Evolutionary conservation across 2,888 invertebrate genomes (phyloP), one percentile per base, ranked within the genome.

Genomic region (Blastobasis lacticolella): DNA sequence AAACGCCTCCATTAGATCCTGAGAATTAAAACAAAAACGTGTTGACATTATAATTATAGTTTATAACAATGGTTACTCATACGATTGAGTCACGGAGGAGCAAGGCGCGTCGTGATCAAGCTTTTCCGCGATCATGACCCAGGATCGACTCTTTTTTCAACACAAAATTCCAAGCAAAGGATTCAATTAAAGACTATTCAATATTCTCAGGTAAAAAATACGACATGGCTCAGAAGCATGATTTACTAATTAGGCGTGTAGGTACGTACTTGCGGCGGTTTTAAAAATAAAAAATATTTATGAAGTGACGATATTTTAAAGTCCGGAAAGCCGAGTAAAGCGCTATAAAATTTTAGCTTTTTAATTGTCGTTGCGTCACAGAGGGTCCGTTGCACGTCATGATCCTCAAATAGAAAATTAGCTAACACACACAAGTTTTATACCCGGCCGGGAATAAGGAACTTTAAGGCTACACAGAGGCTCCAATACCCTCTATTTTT

Each of bases 51-150:
- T 71, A 69, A 75, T 69, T 64, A 40, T 40, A 40, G 7, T 42
- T 42, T 42, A 42, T n/a, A 54, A 57, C 52, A 42, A 51, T 54
- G 50, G 50, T 49, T 55, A 55, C 47, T 54, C 56, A 46, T 56
- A 50, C 50, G 44, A 10, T 45, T 50, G 53, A 71, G 69, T 74
- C 74, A 75, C 69, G 71, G 63, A 23, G 23, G 23, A 23, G 23
- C 23, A 3, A 23, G 23, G 23, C 23, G 23, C 23, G 58, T 80
- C 81, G 81, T 82, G 80, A 78, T 64, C 52, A 61, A 67, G 68
- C 67, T 73, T 74, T 80, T 84, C 83, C 85, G 83, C 60, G 68
- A 64, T 85, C 85, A 77, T 81, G 81, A 68, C 63, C 59, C 58
- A 60, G 58, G 62, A 61, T 66, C 61, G 49, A 51, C 52, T 55